Evolutionary conservation across 2,888 invertebrate species (phyloP).

Genomic region (Lamproptera curius): DNA sequence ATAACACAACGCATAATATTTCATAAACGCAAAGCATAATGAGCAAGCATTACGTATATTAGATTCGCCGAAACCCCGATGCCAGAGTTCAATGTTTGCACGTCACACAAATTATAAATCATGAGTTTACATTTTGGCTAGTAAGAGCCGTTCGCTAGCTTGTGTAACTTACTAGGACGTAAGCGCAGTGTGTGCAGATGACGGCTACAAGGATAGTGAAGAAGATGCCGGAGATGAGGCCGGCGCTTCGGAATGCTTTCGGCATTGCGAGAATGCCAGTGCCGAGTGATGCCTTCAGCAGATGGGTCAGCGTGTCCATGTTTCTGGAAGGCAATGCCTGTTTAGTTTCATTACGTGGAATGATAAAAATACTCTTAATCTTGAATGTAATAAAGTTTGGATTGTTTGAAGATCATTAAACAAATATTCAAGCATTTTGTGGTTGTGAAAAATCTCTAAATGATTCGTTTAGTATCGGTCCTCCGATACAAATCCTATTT

Average conservation of each 20-base stretch:
- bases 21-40: too few species aligned
- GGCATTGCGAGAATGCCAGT: constrained; percentile 98
- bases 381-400: neutral
- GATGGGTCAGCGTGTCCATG: constrained; percentile 93
- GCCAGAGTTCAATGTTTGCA: too few species aligned
- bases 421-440: constrained; percentile 1
- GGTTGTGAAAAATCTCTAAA: neutral
- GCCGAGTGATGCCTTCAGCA: constrained; percentile 96
- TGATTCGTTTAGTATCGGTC: neutral
- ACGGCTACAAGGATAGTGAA: constrained; percentile 91
- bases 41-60: too few species aligned
- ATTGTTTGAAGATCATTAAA: neutral
- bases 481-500: neutral
- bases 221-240: constrained; percentile 89
- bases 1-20: too few species aligned
- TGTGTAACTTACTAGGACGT: constrained; percentile 81
- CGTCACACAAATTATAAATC: too few species aligned
- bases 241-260: constrained; percentile 91
- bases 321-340: constrained; percentile 79
- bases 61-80: too few species aligned
- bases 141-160: neutral
- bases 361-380: neutral
- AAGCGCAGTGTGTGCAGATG: constrained; percentile 96
- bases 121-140: neutral
- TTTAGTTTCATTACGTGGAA: neutral